Evolutionary conservation across 2,888 invertebrate species (phyloP), one percentile per base, ranked within the genome.

Genomic region (Agrochola circellaris): DNA sequence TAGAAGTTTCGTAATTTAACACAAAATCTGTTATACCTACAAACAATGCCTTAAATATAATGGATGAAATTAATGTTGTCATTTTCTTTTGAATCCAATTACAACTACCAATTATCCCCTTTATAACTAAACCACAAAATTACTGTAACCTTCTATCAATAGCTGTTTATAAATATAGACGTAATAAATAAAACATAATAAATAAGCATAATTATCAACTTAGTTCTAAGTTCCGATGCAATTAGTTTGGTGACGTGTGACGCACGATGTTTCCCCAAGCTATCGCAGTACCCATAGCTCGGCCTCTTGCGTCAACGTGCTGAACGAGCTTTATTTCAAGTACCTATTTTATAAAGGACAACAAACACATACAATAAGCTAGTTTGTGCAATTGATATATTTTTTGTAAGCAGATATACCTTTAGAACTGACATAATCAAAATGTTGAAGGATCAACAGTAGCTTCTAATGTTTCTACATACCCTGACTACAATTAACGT

Each of bases 61-160:
- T 26, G 26, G 26, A 17, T 65, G 6, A 34, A 7, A 62, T 64
- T 11, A 20, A 26, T 42, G 23, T 8, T 38, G 4, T 38, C 23
- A 13, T 34, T 73, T 58, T 26, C 0, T 38, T 61, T 66, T 38
- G n/a, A 58, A 62, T 67, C 38, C 61, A 56, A 73, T 79, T 72
- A 54, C 7, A 51, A 62, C n/a, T 6, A 58, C 34, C 13, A 70
- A 66, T 77, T 45, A 67, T 48, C 34, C 66, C 51, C 23, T 51
- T 30, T 58, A 58, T 6, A 45, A 15, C 34, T 20, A 8, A 60
- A 71, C 34, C 34, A 70, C 26, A 45, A 42, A 38, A 66, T 71
- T 0, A 9, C 38, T 45, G 23, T 51, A 51, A 54, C 58, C 71
- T 58, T 60, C 20, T 13, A 62, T 48, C 9, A 23, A 54, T n/a